Conservation (phyloP, 2,888 invertebrate species). For the Yponomeuta plumbellus region DNA sequence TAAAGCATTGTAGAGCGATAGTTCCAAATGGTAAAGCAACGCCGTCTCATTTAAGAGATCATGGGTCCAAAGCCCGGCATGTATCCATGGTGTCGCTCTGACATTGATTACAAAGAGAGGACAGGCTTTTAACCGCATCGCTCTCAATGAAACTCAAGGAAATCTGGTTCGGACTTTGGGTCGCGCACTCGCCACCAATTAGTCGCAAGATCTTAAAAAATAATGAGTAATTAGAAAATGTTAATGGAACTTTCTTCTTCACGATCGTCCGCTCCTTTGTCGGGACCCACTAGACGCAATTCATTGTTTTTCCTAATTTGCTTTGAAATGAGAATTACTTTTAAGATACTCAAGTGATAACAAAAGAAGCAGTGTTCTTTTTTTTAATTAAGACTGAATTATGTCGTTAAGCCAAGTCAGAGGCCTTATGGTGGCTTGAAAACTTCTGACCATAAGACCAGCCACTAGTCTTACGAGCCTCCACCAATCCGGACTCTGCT, state of each 20-base stretch:
- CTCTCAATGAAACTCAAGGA: conserved; percentile 55
- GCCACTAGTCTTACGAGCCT: no score
- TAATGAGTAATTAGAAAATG: conserved; percentile 28
- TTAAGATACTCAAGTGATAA: neutral
- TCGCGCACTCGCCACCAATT: conserved; percentile 18
- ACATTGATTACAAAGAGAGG: no score
- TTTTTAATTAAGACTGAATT: neutral
- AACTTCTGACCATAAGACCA: no score
- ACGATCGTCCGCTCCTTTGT: conserved; percentile 11
- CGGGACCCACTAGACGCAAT: conserved; percentile 16
- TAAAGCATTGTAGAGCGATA: no score
- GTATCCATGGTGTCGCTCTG: no score
- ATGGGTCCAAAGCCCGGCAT: no score
- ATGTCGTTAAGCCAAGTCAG: no score
- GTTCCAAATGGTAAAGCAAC: no score
- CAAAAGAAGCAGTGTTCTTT: neutral
- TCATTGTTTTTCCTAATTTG: neutral
- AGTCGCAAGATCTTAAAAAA: conserved; percentile 23
- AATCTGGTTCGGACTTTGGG: conserved; percentile 32
- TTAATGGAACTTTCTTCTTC: conserved; percentile 14
- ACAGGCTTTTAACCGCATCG: no score
- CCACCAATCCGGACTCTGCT: no score
- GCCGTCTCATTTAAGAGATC: no score
- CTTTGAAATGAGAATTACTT: neutral
- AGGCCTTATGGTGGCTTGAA: no score